Evolutionary conservation across 2,888 invertebrate genomes (phyloP), one percentile per base, ranked within the genome.

Genomic region (Bembecia ichneumoniformis): DNA sequence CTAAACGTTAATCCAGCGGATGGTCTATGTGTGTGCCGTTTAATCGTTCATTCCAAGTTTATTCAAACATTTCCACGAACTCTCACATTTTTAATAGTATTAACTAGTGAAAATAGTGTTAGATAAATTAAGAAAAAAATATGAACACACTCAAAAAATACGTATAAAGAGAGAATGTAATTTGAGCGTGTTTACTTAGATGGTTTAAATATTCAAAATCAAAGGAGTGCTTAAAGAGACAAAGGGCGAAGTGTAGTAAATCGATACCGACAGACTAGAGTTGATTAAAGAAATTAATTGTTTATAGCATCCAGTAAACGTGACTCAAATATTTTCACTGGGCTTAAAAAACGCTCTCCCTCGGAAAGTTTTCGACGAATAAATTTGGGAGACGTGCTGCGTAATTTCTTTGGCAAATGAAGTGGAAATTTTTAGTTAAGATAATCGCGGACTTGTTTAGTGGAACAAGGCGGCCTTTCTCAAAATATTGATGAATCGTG

Each of bases 201-300:
- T 28, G 28, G 28, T 9, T 28, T 9, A 20, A 28, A 28, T 28
- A 9, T 28, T 28, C 9, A 28, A 28, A 28, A 28, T 11, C 40
- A 40, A 40, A 40, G 40, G 40, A 10, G 14, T 40, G 40, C 13
- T 40, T 40, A 10, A 14, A n/a, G 4, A 40, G 40, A 13, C 14
- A n/a, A 14, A 40, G 40, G 40, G 7, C 28, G 28, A 28, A 28
- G 28, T 28, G 28, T 7, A 28, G 28, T 28, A 5, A 28, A 28
- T 28, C 28, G 28, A 28, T 9, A 28, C 9, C 7, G 28, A 28
- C 28, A 28, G 47, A 54, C 57, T 52, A 55, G 58, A 60, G 65
- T 73, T 73, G 74, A 74, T 75, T 72, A 74, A 75, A 75, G 64
- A 73, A 70, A 75, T 76, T 76, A 74, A 76, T 75, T 75, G 77